A percentile compares a stretch with the other conserved stretches of the same genome.
phyloP scores from a whole-genome alignment of 2,888 invertebrate genomes.

The Synergus itoensis region DNA sequence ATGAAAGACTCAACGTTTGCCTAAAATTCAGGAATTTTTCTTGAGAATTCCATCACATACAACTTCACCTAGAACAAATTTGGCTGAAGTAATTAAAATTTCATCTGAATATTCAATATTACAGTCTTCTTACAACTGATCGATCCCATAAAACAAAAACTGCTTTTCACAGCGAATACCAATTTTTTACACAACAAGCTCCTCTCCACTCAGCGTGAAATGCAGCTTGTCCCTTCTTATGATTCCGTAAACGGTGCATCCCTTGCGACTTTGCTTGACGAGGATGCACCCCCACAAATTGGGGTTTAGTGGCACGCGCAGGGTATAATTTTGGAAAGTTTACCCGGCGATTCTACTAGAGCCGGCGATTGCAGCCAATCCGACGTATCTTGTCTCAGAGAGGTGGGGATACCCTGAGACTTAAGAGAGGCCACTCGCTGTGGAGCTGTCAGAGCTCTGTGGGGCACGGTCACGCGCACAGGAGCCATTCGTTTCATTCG shows the following conservation, averaged over 20 bases:
- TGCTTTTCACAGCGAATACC: not conserved
- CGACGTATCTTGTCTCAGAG: constrained; percentile 61
- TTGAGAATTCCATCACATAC: not conserved
- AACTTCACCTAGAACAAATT: not conserved
- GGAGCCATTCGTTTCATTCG: constrained; percentile 59
- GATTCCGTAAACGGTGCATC: constrained; percentile 59
- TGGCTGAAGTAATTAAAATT: not conserved
- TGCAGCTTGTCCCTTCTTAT: constrained; percentile 1
- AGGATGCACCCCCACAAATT: constrained; percentile 46
- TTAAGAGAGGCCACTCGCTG: constrained; percentile 78
- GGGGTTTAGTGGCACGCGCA: constrained; percentile 59
- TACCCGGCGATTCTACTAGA: constrained; percentile 73
- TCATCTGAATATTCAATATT: not conserved
- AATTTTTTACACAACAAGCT: not conserved
- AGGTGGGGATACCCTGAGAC: constrained; percentile 75
- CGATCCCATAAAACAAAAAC: not conserved
- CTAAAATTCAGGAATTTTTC: not conserved
- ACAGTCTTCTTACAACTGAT: not conserved
- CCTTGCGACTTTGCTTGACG: constrained; percentile 50
- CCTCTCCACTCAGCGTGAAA: not conserved
- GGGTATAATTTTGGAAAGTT: constrained; percentile 75
- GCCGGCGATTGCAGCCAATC: constrained; percentile 70
- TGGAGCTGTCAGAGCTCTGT: constrained; percentile 78
- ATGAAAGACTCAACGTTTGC: not conserved
- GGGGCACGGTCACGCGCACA: constrained; percentile 78